Evolutionary conservation across 2,113 vertebrate species (phyloP).

Genomic region (Anser cygnoides): DNA sequence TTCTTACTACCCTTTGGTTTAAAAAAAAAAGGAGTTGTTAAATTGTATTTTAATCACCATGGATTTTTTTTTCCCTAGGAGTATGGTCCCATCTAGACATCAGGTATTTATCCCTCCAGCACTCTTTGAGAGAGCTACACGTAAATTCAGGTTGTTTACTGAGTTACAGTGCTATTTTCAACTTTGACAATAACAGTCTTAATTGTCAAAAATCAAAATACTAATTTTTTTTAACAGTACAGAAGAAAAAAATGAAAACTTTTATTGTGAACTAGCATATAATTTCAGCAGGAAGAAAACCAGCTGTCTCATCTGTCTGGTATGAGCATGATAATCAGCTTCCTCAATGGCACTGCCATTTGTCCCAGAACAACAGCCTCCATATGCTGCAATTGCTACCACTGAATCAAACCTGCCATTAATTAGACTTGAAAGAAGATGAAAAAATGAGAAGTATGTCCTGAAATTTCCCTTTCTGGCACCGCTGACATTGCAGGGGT

Average conservation of each 20-base stretch:
- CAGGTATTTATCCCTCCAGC: background rate
- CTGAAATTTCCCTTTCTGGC: background rate
- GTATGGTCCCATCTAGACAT: background rate
- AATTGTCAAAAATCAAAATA: background rate
- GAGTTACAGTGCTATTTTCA: background rate
- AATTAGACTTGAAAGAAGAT: background rate
- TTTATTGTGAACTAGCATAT: fast-evolving
- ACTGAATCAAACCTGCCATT: background rate
- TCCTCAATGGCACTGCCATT: background rate
- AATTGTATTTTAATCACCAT: background rate
- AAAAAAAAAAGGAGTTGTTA: background rate
- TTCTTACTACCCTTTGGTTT: background rate
- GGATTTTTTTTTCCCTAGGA: background rate
- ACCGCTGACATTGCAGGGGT: background rate
- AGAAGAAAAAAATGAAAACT: background rate
- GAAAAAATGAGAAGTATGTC: background rate
- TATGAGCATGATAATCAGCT: background rate
- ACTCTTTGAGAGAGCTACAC: fast-evolving
- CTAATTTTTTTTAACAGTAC: background rate
- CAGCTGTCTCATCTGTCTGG: background rate
- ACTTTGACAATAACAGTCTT: too few relatives aligned
- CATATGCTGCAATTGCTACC: background rate
- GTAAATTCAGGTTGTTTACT: background rate
- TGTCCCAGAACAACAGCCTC: background rate
- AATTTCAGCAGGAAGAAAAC: background rate